Percentiles rank a stretch among this genome's conserved stretches.
Conservation (phyloP, 2,888 invertebrate species). For the Drosophila kuntzei region DNA sequence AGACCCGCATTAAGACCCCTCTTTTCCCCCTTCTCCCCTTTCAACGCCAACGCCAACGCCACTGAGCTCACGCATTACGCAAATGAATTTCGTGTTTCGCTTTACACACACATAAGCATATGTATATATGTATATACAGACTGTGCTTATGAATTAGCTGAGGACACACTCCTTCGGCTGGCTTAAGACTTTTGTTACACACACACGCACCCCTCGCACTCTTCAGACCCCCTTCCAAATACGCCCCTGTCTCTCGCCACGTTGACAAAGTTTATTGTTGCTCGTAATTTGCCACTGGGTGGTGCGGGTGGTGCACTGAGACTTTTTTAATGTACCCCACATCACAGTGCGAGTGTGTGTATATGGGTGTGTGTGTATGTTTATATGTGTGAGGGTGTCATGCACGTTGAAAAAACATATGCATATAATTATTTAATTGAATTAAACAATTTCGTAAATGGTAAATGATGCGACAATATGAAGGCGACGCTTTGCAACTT, state of each 20-base stretch:
- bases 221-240: not conserved
- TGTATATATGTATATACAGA: not conserved
- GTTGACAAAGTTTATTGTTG: constrained; percentile 72
- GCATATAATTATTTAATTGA: constrained; percentile 83
- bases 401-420: constrained; percentile 71
- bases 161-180: constrained; percentile 62
- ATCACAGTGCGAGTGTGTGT: constrained; percentile 19
- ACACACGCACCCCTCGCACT: constrained; percentile 5
- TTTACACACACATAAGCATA: constrained; percentile 13
- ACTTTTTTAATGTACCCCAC: constrained; percentile 66
- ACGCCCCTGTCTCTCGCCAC: constrained; percentile 8
- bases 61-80: constrained; percentile 67
- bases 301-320: constrained; percentile 43
- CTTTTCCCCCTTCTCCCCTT: not conserved
- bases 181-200: constrained; percentile 66
- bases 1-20: constrained; percentile 18
- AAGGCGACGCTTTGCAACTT: constrained; percentile 52
- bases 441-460: constrained; percentile 84
- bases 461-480: constrained; percentile 82
- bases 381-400: constrained; percentile 61
- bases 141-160: constrained; percentile 70
- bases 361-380: constrained; percentile 16
- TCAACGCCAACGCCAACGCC: not conserved
- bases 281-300: constrained; percentile 62
- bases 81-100: constrained; percentile 73